These are phyloP conservation scores for Oryzias dopingdopingensis DNA, from an alignment of 2,797 vertebrate species.

Conservation along the genomic window DNA sequence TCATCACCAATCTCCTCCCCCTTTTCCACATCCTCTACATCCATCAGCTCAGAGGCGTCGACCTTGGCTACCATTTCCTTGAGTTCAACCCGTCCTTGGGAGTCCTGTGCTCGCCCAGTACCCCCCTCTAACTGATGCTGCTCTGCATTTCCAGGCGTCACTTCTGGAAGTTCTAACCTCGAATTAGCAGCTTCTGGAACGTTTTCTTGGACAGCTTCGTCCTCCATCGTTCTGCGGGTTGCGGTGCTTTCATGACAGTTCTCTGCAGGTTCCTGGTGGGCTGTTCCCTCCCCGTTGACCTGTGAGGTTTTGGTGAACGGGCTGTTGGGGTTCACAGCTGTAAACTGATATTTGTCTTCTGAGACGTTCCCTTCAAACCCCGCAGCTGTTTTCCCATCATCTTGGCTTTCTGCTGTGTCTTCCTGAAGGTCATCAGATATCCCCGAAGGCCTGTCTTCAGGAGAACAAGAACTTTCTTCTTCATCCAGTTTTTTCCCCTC, in stretches of 20 bases:
- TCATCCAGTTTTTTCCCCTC: not conserved
- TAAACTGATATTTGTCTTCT: not conserved
- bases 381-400: not conserved
- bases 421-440: not conserved
- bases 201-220: constrained; percentile 4
- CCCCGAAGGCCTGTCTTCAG: too few relatives aligned
- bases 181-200: not conserved
- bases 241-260: too few relatives aligned
- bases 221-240: constrained; percentile 1
- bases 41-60: not conserved
- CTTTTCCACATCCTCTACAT: constrained; percentile 3
- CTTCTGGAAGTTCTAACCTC: not conserved
- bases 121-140: constrained; percentile 6
- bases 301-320: too few relatives aligned
- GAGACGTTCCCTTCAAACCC: not conserved
- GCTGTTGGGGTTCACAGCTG: not conserved
- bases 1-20: constrained; percentile 13
- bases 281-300: too few relatives aligned
- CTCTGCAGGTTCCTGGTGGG: too few relatives aligned
- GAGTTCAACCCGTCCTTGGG: constrained; percentile 7
- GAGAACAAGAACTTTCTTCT: not conserved
- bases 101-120: not conserved
- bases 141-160: not conserved
- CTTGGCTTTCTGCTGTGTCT: not conserved
- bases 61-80: not conserved